These are phyloP conservation scores for Ommatoiulus sabulosus DNA, from an alignment of 2,888 invertebrate genomes.

Conservation along the genomic window DNA sequence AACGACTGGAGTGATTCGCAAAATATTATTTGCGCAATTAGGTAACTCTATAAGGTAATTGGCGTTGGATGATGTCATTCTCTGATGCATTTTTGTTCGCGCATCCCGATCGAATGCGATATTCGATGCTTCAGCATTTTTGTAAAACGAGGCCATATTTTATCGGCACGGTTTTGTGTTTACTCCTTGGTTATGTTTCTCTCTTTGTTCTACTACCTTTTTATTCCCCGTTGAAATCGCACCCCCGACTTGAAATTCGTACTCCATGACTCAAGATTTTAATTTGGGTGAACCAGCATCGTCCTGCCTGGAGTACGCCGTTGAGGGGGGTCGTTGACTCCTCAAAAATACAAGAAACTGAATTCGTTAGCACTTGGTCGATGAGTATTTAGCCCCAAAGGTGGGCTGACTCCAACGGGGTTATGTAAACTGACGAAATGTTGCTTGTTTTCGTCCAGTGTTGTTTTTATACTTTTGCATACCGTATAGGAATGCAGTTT, in stretches of 20 bases:
- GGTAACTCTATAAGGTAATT: not conserved
- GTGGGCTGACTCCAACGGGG: not conserved
- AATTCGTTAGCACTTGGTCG: not conserved
- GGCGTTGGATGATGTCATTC: not conserved
- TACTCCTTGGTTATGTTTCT: not conserved
- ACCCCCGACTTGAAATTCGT: not conserved
- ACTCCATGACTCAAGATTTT: not conserved
- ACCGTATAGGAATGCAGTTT: too few species aligned
- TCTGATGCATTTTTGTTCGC: not conserved
- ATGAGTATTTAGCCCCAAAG: not conserved
- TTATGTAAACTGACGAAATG: not conserved
- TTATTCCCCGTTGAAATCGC: not conserved
- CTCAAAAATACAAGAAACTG: not conserved
- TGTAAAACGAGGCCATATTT: not conserved
- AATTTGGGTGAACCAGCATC: not conserved
- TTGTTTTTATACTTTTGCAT: not conserved
- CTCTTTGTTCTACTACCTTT: not conserved
- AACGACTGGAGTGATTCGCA: too few species aligned
- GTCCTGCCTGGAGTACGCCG: not conserved
- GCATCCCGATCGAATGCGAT: not conserved
- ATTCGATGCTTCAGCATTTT: not conserved
- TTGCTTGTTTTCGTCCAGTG: not conserved
- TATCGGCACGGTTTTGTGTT: not conserved
- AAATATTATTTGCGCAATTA: not conserved
- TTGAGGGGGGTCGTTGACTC: constrained; percentile 3